Percentiles rank a stretch among this genome's conserved stretches.
Conservation (phyloP, 2,113 vertebrate species). For the Haliaeetus leucogaster region DNA sequence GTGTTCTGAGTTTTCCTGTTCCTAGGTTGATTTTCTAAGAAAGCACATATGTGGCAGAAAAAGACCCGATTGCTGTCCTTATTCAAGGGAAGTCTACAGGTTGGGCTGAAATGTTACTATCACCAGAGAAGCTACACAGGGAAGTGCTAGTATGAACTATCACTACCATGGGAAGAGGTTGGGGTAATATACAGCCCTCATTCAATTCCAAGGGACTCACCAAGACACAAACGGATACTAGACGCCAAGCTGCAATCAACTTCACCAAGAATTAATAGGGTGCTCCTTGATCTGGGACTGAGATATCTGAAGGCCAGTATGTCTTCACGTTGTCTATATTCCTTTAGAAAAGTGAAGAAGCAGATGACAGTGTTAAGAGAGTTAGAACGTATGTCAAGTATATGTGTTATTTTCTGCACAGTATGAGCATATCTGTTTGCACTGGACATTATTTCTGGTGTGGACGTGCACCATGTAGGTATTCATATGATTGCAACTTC, state of each 20-base stretch:
- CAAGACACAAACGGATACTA: neutral
- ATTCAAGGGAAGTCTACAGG: neutral
- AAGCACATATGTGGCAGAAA: neutral
- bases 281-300: neutral
- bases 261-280: neutral
- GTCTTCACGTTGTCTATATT: neutral
- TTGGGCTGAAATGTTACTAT: neutral
- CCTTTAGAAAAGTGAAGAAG: neutral
- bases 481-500: neutral
- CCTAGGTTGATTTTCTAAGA: neutral
- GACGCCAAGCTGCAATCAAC: neutral
- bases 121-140: neutral
- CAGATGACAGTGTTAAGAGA: neutral
- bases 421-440: neutral
- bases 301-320: neutral
- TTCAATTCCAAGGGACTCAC: neutral
- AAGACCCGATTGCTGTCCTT: neutral
- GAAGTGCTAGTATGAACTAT: neutral
- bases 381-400: neutral
- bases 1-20: neutral
- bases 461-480: neutral
- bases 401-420: neutral
- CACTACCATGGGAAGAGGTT: neutral
- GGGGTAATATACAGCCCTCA: neutral
- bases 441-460: neutral